Base-by-base conservation (phyloP, 2,888 invertebrate genomes). In the Sinohyriopsis cumingii region DNA sequence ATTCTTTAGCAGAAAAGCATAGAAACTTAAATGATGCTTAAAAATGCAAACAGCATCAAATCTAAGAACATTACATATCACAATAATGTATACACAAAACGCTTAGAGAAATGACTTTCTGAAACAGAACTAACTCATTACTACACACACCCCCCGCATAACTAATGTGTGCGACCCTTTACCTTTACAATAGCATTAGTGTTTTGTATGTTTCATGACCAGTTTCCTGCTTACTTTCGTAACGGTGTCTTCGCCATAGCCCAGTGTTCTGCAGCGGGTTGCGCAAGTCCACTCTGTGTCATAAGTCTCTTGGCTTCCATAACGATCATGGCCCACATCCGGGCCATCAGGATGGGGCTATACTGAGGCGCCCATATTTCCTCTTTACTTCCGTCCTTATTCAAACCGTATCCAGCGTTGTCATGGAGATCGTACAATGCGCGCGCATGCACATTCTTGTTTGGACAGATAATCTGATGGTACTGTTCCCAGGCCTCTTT, bases 401-500 rank as follows among this genome's bases (percentile, higher is more conserved):
- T 73, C 20, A 65, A 61, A 5, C 76, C 79, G 55, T 71, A 76
- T 1, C 86, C 85, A 57, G 80, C 73, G 54, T 81, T 80, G 12
- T 82, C 81, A 22, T 76, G 73, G 6, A 86, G 63, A 55, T 83
- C 83, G 66, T 82, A 84, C 57, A 86, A 65, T 66, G 72, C 76
- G 4, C 60, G 63, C 4, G 82, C 76, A 1, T 76, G 81, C 15
- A 80, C 65, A 61, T 82, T 81, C 56, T 73, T 76, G 25, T 78
- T 73, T 12, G 86, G 91, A 86, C 98, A 98, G 59, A 96, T 89
- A 18, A 92, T 92, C 80, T 93, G 92, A 89, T 98, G 97, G 87
- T 96, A 96, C 55, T 93, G 91, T 59, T 92, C 89, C 91, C 92
- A 93, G 3, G 95, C 94, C 1, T 90, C 90, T 4, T 91, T 88